Conservation (phyloP, 2,797 vertebrate genomes). For the Chrosomus eos region DNA sequence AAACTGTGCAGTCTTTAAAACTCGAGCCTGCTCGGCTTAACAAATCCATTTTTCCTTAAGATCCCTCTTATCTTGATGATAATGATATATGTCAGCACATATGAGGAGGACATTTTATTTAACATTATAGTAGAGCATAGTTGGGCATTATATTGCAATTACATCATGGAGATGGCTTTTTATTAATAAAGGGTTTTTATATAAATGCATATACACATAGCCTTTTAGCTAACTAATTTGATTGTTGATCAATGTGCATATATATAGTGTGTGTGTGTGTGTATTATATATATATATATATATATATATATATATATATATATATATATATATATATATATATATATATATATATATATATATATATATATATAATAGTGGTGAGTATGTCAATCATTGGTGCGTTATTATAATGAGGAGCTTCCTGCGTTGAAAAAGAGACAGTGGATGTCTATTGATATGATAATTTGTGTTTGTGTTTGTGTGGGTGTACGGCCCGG, state of each 20-base stretch:
- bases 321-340: neutral
- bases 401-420: constrained; percentile 22
- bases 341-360: neutral
- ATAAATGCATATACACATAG: neutral
- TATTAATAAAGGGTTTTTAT: neutral
- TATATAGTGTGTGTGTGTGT: no score
- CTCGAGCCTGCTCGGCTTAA: neutral
- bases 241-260: neutral
- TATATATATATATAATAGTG: neutral
- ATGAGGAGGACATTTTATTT: neutral
- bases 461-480: constrained; percentile 50
- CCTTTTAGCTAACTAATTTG: neutral
- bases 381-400: neutral
- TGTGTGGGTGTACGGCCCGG: constrained; percentile 35
- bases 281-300: neutral
- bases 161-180: neutral
- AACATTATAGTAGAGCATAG: neutral
- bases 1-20: constrained; percentile 35
- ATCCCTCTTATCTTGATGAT: constrained; percentile 40
- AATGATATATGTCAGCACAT: constrained; percentile 19
- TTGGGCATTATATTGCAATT: neutral
- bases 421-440: constrained; percentile 43
- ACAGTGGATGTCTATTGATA: constrained; percentile 42
- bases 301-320: neutral
- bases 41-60: constrained; percentile 16